Conservation (phyloP, 2,888 invertebrate species). For the Harpalus rubripes region DNA sequence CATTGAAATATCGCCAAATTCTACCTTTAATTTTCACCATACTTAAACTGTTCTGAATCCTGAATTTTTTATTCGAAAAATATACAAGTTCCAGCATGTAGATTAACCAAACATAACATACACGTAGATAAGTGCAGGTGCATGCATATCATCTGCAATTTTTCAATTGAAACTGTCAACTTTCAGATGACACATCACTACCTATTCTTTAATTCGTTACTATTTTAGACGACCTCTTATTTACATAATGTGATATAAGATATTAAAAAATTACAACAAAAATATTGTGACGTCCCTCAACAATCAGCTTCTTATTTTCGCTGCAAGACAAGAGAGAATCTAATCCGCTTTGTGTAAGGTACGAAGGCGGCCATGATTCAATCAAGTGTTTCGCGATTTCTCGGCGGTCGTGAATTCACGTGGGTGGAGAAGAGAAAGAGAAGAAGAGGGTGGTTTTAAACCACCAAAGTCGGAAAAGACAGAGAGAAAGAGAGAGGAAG, state of each 20-base stretch:
- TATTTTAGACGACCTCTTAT: too few species aligned
- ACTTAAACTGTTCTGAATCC: too few species aligned
- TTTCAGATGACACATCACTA: too few species aligned
- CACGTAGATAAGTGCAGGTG: too few species aligned
- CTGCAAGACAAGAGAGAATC: conserved; percentile 34
- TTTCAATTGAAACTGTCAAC: too few species aligned
- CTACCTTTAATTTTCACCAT: too few species aligned
- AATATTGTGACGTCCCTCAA: conserved; percentile 10
- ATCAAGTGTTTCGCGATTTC: conserved; percentile 55
- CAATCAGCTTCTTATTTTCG: conserved; percentile 20
- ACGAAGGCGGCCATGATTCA: conserved; percentile 58
- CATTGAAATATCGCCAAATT: too few species aligned
- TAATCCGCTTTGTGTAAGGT: conserved; percentile 36
- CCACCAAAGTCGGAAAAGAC: conserved; percentile 7
- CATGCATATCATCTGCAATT: too few species aligned
- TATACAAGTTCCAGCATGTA: too few species aligned
- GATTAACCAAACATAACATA: too few species aligned
- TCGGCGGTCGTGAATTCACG: conserved; percentile 19
- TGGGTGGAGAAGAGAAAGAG: background rate
- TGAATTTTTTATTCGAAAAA: too few species aligned
- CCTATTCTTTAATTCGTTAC: too few species aligned
- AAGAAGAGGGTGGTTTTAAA: conserved; percentile 21
- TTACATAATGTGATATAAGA: background rate
- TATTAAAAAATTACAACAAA: conserved; percentile 10
- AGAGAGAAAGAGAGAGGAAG: conserved; percentile 12